phyloP scores from a whole-genome alignment of 2,797 vertebrate species.

The Mormyrus hasselquistii region DNA sequence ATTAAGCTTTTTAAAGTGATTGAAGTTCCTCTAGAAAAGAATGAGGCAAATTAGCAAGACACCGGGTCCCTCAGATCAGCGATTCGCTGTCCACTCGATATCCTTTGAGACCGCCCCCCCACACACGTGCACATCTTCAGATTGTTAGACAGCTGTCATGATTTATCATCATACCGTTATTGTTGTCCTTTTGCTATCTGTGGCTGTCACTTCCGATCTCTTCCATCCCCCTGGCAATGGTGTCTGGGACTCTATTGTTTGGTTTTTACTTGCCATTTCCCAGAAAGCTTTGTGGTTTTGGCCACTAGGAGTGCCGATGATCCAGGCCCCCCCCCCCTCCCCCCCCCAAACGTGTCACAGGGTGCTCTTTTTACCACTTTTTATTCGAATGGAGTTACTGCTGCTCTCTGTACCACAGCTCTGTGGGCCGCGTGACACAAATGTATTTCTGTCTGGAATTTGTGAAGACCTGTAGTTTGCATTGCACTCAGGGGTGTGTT shows the following conservation, averaged over 20 bases:
- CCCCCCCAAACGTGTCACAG: background rate
- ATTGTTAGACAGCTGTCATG: background rate
- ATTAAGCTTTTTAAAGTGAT: background rate
- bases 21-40: background rate
- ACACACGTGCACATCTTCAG: background rate
- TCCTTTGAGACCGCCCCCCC: background rate
- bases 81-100: background rate
- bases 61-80: background rate
- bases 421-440: background rate
- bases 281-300: background rate
- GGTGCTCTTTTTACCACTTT: background rate
- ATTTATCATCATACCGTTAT: background rate
- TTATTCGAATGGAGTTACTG: background rate
- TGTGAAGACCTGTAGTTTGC: background rate
- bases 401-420: background rate
- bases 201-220: background rate
- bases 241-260: background rate
- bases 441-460: background rate
- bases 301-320: background rate
- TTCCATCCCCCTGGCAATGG: background rate
- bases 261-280: background rate
- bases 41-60: background rate
- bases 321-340: background rate
- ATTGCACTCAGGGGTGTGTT: background rate
- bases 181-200: background rate